Evolutionary conservation across 2,797 vertebrate genomes (phyloP).

Genomic region (Myotis myotis): DNA sequence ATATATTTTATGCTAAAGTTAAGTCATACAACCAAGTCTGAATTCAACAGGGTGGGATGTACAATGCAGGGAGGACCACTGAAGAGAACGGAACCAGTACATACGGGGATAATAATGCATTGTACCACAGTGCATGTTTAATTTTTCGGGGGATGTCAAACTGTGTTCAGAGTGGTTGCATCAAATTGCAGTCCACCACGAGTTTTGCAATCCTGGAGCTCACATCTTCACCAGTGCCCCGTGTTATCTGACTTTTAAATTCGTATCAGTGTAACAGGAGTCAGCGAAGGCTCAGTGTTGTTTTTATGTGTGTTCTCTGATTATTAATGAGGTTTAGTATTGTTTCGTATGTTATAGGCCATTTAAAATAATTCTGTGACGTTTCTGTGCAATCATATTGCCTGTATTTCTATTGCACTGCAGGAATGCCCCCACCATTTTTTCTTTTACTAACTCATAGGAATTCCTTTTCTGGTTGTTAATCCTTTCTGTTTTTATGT

Average conservation of each 20-base stretch:
- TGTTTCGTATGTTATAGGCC: not conserved
- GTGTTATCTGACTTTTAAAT: not conserved
- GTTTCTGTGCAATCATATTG: not conserved
- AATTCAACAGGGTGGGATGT: not conserved
- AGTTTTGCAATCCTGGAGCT: not conserved
- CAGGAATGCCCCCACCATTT: not conserved
- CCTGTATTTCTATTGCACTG: not conserved
- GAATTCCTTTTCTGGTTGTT: not conserved
- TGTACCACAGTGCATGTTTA: too few relatives aligned
- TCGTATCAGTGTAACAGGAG: not conserved
- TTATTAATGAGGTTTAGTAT: not conserved
- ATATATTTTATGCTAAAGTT: not conserved
- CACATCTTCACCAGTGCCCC: not conserved
- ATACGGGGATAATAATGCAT: not conserved
- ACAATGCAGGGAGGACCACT: not conserved
- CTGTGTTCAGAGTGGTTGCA: not conserved
- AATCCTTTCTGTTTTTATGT: not conserved
- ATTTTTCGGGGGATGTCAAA: not conserved
- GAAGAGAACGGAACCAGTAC: not conserved
- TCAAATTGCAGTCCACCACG: not conserved
- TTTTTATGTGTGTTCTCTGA: not conserved
- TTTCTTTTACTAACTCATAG: not conserved
- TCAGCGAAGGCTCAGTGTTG: not conserved
- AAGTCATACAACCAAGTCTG: not conserved
- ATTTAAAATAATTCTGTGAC: not conserved